Percentiles rank a stretch among this genome's conserved stretches.
Evolutionary conservation across 2,888 invertebrate species (phyloP).

Genomic region (Pristionchus fissidentatus): DNA sequence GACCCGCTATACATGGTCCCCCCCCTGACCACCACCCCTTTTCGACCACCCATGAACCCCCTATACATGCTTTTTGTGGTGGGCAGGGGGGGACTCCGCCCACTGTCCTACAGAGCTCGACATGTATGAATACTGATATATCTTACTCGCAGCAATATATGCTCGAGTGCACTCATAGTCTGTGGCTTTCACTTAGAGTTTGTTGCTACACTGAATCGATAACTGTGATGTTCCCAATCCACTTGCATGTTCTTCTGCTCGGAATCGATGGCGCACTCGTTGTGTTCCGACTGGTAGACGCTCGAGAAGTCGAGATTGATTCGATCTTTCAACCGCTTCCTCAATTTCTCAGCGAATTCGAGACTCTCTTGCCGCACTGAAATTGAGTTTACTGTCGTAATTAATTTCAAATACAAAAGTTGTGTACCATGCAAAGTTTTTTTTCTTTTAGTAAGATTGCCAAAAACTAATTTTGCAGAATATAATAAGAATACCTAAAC

Average conservation of each 20-base stretch:
- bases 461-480: not conserved
- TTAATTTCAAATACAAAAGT: not conserved
- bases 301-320: slow-evolving; percentile 51
- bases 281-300: slow-evolving; percentile 48
- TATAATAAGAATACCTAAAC: not conserved
- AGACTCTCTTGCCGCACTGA: slow-evolving; percentile 26
- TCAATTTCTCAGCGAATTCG: not conserved
- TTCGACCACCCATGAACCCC: too few species aligned
- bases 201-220: too few species aligned
- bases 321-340: not conserved
- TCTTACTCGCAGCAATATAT: too few species aligned
- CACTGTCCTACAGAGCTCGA: too few species aligned
- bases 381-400: not conserved
- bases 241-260: slow-evolving; percentile 26
- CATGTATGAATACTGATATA: too few species aligned
- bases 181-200: too few species aligned
- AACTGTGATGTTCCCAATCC: too few species aligned
- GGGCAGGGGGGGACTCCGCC: too few species aligned
- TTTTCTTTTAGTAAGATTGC: not conserved
- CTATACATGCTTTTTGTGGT: too few species aligned
- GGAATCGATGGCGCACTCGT: slow-evolving; percentile 55
- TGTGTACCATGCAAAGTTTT: not conserved
- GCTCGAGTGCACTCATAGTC: too few species aligned
- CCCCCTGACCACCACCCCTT: too few species aligned
- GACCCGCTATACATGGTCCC: too few species aligned